Evolutionary conservation across 2,797 vertebrate genomes (phyloP).

Genomic region (Leucoraja ocellata): DNA sequence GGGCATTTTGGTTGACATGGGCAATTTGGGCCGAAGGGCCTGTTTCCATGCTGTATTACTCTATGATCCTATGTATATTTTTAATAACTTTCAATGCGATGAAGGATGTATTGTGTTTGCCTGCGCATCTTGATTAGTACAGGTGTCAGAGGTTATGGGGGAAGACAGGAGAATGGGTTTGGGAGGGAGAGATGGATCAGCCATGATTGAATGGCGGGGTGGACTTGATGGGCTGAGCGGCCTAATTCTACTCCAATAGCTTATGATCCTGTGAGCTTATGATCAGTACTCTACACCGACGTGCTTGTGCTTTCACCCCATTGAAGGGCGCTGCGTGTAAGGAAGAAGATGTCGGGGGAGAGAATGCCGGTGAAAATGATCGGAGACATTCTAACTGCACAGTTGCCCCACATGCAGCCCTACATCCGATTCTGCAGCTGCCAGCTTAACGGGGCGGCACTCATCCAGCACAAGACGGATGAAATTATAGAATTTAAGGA

Average conservation of each 20-base stretch:
- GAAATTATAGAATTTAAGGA: constrained; percentile 92
- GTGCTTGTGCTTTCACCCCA: background rate
- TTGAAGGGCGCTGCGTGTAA: constrained; percentile 81
- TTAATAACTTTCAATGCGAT: background rate
- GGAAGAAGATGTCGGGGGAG: constrained; percentile 98
- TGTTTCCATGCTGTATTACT: too few species aligned
- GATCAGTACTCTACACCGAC: too few species aligned
- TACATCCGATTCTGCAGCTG: constrained; percentile 97
- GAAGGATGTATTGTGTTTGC: background rate
- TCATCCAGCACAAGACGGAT: constrained; percentile 94
- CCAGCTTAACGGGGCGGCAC: constrained; percentile 89
- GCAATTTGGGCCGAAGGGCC: too few species aligned
- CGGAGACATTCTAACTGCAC: constrained; percentile 89
- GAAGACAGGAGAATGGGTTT: too few species aligned
- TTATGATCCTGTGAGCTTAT: too few species aligned
- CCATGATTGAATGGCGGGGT: too few species aligned
- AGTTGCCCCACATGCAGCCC: constrained; percentile 97
- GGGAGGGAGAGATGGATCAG: too few species aligned
- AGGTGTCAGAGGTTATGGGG: too few species aligned
- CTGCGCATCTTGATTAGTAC: background rate
- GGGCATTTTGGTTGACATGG: too few species aligned
- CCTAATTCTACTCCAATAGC: too few species aligned
- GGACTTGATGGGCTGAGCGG: too few species aligned
- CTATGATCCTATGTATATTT: background rate
- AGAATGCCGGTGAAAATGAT: constrained; percentile 98